Base-by-base conservation (phyloP, 2,797 vertebrate genomes). In the Atherinosoma microstoma region DNA sequence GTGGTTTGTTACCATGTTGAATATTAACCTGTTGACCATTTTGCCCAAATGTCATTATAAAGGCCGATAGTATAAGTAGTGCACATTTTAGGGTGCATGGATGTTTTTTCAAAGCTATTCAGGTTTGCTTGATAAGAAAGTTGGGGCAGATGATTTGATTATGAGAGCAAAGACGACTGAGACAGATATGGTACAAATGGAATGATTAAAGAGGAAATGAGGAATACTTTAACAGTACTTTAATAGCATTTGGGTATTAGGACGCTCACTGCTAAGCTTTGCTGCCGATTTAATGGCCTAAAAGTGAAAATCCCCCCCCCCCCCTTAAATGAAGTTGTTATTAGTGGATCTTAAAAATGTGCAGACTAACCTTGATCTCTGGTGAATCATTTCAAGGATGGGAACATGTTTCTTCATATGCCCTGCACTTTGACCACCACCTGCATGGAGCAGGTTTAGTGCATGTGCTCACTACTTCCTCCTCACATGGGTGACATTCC, bases 401-500 rank as follows among this genome's bases (percentile, higher is more conserved):
- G 54, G 24, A 9, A 57, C 51, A 11, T 35, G 7, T 59, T 60
- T 7, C 22, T n/a, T 8, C 10, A 7, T n/a, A n/a, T 45, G 4
- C 24, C 30, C 63, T 58, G 36, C 34, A 45, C 61, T 61, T 70
- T 69, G 24, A 53, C 11, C 20, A 6, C 27, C 59, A 58, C 40
- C 64, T 64, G 64, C 30, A 15, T 27, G 32, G 3, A 67, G 13
- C 61, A 27, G 51, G 58, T 66, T 27, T 40, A 27, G 29, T 49
- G 35, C 56, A 10, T 42, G 32, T 40, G 2, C 36, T 12, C 38
- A 3, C 38, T 24, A 45, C 70, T 34, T 67, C 30, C 62, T 78
- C 57, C 35, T 62, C 3, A 6, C 24, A 20, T 64, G 69, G 29
- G 42, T 70, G 58, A 62, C 69, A 77, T 84, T 88, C 67, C 74